phyloP scores from a whole-genome alignment of 2,888 invertebrate genomes.

The Magallana nippona region DNA sequence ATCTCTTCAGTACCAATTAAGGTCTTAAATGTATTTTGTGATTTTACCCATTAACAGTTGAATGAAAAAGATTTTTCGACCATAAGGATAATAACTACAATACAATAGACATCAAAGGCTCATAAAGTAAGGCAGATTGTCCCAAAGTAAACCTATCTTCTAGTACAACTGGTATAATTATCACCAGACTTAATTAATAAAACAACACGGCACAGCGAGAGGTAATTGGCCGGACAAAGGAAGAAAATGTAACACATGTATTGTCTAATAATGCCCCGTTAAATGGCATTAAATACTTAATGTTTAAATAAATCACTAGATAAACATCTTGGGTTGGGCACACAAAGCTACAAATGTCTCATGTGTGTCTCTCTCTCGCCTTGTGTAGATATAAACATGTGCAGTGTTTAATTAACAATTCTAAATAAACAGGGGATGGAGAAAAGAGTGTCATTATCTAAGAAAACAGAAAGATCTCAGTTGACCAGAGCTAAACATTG shows the following conservation, averaged over 20 bases:
- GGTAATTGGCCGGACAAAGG: slow-evolving; percentile 2
- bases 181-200: slow-evolving; percentile 4
- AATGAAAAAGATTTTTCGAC: not conserved
- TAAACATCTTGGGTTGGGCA: slow-evolving; percentile 20
- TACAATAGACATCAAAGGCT: slow-evolving; percentile 4
- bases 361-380: not conserved
- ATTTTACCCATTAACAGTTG: slow-evolving; percentile 6
- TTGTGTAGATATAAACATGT: slow-evolving; percentile 8
- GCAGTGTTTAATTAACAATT: slow-evolving; percentile 24
- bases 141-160: slow-evolving; percentile 19
- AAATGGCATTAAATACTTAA: slow-evolving; percentile 17
- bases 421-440: slow-evolving; percentile 3
- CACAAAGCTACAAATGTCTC: not conserved
- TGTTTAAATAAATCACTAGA: slow-evolving; percentile 19
- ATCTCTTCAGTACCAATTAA: not conserved
- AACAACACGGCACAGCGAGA: slow-evolving; percentile 11
- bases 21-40: not conserved
- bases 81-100: not conserved
- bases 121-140: not conserved
- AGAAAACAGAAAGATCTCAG: not conserved
- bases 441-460: slow-evolving; percentile 27
- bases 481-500: slow-evolving; percentile 17
- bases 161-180: not conserved
- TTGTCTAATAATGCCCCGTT: not conserved
- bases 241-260: not conserved